A percentile compares a stretch with the other conserved stretches of the same genome.
Evolutionary conservation across 2,797 vertebrate genomes (phyloP).

Genomic region (Falco berigora): DNA sequence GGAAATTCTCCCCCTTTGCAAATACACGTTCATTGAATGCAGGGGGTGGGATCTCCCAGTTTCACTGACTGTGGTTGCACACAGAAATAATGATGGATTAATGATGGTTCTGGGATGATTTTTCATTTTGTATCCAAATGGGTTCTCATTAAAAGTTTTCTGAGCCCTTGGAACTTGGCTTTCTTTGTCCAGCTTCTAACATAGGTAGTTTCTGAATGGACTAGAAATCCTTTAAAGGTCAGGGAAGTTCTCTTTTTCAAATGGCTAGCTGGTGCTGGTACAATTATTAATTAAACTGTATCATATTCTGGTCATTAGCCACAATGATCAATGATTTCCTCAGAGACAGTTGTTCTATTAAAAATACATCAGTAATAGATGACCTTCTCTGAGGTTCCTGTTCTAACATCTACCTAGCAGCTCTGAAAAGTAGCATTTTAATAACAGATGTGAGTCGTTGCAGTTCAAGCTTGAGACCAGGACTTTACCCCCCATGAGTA

Average conservation of each 20-base stretch:
- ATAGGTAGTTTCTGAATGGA: neutral
- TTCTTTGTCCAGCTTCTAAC: neutral
- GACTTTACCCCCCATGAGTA: neutral
- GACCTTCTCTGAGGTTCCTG: neutral
- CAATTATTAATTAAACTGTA: slow-evolving; percentile 36
- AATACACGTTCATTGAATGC: neutral
- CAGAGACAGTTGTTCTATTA: neutral
- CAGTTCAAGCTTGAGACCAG: neutral
- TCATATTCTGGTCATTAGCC: neutral
- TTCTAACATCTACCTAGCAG: neutral
- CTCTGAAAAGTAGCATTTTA: neutral
- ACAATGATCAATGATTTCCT: slow-evolving; percentile 21
- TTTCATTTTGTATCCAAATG: neutral
- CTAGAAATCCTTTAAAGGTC: neutral
- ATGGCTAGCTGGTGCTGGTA: neutral
- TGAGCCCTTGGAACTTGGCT: neutral
- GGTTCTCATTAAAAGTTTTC: neutral
- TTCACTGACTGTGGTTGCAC: neutral
- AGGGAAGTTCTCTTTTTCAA: neutral
- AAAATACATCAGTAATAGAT: slow-evolving; percentile 21
- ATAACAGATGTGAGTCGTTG: neutral
- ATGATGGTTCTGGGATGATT: neutral
- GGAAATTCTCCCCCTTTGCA: neutral
- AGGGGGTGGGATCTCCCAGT: neutral
- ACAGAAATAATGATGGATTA: neutral